These are phyloP conservation scores for Phoxinus phoxinus DNA, from an alignment of 2,113 vertebrate genomes.

Conservation along the genomic window DNA sequence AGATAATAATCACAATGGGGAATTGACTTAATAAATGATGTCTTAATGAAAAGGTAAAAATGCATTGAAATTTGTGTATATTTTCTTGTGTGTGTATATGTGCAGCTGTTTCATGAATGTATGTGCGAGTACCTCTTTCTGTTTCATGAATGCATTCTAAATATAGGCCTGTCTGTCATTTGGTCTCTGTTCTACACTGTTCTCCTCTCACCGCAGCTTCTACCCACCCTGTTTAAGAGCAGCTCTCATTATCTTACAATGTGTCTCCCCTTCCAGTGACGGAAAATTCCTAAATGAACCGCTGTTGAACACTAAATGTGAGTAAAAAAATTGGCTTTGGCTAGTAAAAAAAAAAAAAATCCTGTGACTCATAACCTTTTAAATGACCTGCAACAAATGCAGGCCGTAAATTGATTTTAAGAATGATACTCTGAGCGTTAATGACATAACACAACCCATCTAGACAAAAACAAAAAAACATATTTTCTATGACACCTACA, in stretches of 20 bases:
- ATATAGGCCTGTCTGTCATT: constrained; percentile 28
- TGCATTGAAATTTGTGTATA: background rate
- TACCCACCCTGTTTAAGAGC: constrained; percentile 10
- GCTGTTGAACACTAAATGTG: background rate
- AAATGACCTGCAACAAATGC: background rate
- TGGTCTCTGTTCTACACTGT: background rate
- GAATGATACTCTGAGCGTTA: background rate
- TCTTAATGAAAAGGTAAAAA: background rate
- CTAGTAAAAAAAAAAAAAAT: background rate
- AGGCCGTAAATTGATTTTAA: background rate
- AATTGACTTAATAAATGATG: background rate
- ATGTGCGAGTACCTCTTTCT: constrained; percentile 1
- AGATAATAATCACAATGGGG: background rate
- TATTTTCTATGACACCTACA: background rate
- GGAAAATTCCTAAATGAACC: constrained; percentile 1
- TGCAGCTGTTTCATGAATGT: background rate
- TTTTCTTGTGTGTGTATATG: background rate
- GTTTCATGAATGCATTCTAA: constrained; percentile 29
- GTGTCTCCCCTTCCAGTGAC: constrained; percentile 6
- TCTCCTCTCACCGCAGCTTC: constrained; percentile 10
- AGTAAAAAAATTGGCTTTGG: constrained; percentile 3
- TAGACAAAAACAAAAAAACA: background rate
- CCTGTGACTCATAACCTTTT: background rate
- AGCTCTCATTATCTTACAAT: constrained; percentile 19
- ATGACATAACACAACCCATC: background rate